phyloP scores from a whole-genome alignment of 2,797 vertebrate genomes.

The Rhinichthys osculus region DNA sequence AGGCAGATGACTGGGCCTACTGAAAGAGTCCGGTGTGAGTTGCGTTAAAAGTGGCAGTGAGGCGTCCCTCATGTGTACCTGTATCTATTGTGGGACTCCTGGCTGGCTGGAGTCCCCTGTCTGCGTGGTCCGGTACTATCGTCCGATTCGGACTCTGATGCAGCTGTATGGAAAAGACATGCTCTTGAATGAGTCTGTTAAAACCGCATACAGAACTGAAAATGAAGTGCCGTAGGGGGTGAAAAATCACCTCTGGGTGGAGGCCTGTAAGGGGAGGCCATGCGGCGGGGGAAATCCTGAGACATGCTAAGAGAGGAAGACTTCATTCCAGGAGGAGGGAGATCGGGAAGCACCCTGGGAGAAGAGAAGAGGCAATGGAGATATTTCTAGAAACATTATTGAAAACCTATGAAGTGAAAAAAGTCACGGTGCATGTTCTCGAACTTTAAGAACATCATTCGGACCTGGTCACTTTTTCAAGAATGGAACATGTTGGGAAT shows the following conservation, averaged over 20 bases:
- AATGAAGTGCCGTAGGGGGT: background rate
- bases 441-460: background rate
- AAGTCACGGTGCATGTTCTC: too few relatives aligned
- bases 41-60: constrained; percentile 40
- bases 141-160: constrained; percentile 80
- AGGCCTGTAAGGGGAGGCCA: constrained; percentile 74
- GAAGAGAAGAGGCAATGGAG: background rate
- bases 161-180: constrained; percentile 53
- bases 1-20: constrained; percentile 66
- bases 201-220: background rate
- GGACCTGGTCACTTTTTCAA: background rate
- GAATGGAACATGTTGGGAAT: background rate
- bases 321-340: constrained; percentile 63
- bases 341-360: constrained; percentile 77
- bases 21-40: constrained; percentile 53
- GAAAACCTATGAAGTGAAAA: background rate
- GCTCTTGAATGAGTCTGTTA: background rate
- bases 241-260: constrained; percentile 70
- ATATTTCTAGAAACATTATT: background rate
- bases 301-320: constrained; percentile 69
- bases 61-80: constrained; percentile 81
- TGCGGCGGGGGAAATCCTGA: constrained; percentile 68
- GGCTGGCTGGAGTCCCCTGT: constrained; percentile 73
- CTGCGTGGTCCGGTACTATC: constrained; percentile 67
- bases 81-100: constrained; percentile 81